These are phyloP conservation scores for Yponomeuta sedellus DNA, from an alignment of 2,888 invertebrate species.

Conservation along the genomic window DNA sequence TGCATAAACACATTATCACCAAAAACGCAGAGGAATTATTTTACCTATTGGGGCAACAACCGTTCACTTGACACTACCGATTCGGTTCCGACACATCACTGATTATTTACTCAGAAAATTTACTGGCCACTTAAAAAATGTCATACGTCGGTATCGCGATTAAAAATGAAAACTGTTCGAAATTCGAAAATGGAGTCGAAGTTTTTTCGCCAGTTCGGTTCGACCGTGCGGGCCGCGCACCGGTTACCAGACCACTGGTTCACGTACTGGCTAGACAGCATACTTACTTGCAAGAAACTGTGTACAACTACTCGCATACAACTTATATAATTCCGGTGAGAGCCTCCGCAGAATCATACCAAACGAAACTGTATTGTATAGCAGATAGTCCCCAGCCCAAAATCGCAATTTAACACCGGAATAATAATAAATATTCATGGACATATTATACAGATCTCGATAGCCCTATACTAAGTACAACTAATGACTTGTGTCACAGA, in stretches of 20 bases:
- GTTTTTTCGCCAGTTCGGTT: slow-evolving; percentile 24
- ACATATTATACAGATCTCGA: too few relatives aligned
- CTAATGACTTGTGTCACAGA: too few relatives aligned
- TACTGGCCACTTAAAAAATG: too few relatives aligned
- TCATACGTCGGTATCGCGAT: not conserved
- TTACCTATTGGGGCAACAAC: slow-evolving; percentile 4
- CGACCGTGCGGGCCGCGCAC: slow-evolving; percentile 55
- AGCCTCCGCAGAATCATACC: not conserved
- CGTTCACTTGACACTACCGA: slow-evolving; percentile 22
- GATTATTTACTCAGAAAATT: slow-evolving; percentile 13
- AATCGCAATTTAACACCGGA: too few relatives aligned
- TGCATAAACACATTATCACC: slow-evolving; percentile 6
- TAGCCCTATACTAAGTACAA: too few relatives aligned
- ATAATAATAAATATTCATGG: too few relatives aligned
- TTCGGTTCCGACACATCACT: slow-evolving; percentile 24
- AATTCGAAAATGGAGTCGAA: slow-evolving; percentile 24
- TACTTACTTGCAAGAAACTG: slow-evolving; percentile 12
- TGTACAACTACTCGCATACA: slow-evolving; percentile 27
- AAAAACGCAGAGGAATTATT: not conserved
- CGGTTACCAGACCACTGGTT: slow-evolving; percentile 54
- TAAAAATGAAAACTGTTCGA: slow-evolving; percentile 16
- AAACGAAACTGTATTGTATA: not conserved
- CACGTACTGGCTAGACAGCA: slow-evolving; percentile 29
- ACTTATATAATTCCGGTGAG: not conserved
- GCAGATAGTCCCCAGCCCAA: not conserved